phyloP scores from a whole-genome alignment of 2,888 invertebrate genomes.

The Megaustenia siamemsis region DNA sequence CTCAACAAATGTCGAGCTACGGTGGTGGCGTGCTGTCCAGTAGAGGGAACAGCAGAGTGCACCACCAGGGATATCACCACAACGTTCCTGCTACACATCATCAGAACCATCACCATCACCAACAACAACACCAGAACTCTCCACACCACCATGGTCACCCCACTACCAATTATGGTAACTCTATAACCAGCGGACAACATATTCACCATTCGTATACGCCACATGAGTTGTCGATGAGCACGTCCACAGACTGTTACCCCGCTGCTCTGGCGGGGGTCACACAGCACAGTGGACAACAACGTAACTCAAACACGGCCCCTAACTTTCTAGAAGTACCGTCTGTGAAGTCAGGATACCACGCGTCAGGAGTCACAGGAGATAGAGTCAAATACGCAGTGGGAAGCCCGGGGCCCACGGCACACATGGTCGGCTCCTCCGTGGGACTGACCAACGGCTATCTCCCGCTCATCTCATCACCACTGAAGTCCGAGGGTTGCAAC shows the following conservation, averaged over 20 bases:
- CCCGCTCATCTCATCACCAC: slow-evolving; percentile 64
- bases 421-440: background rate
- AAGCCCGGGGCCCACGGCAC: slow-evolving; percentile 30
- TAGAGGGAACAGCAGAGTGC: background rate
- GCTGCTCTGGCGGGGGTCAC: background rate
- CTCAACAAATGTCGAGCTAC: slow-evolving; percentile 33
- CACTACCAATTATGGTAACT: background rate
- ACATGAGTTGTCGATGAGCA: slow-evolving; percentile 39
- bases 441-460: slow-evolving; percentile 47
- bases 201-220: slow-evolving; percentile 28
- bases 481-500: slow-evolving; percentile 70
- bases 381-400: slow-evolving; percentile 35
- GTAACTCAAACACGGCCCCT: slow-evolving; percentile 29
- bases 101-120: slow-evolving; percentile 49
- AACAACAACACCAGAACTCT: slow-evolving; percentile 39
- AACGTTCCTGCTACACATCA: slow-evolving; percentile 37
- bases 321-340: slow-evolving; percentile 49
- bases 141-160: slow-evolving; percentile 11
- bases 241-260: slow-evolving; percentile 41
- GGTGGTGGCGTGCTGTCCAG: background rate
- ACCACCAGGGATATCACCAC: slow-evolving; percentile 33
- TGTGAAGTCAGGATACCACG: slow-evolving; percentile 35
- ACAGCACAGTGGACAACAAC: slow-evolving; percentile 28
- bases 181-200: background rate
- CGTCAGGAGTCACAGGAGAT: background rate